Evolutionary conservation across 2,888 invertebrate genomes (phyloP).

Genomic region (Phaedon cochleariae): DNA sequence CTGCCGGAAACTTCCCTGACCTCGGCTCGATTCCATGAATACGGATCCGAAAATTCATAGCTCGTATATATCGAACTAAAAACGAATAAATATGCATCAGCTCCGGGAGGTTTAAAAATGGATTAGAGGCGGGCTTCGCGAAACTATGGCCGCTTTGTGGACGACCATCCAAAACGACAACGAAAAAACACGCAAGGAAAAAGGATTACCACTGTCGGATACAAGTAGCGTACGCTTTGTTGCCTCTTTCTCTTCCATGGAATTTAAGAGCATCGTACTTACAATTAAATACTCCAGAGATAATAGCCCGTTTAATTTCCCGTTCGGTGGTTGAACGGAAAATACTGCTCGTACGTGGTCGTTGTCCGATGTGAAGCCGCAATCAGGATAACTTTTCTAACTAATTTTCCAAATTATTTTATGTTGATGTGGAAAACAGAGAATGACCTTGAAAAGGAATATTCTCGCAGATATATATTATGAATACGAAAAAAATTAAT

Average conservation of each 20-base stretch:
- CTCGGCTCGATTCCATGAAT: not conserved
- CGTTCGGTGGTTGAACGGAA: conserved; percentile 34
- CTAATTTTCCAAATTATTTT: too few relatives aligned
- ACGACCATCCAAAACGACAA: conserved; percentile 33
- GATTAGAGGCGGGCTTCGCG: conserved; percentile 44
- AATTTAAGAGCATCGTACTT: conserved; percentile 42
- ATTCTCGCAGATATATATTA: too few relatives aligned
- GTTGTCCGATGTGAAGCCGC: not conserved
- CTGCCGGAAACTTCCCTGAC: not conserved
- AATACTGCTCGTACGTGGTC: conserved; percentile 23
- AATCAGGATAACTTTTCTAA: not conserved
- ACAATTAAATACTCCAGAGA: conserved; percentile 45
- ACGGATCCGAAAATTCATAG: conserved; percentile 19
- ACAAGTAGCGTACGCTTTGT: conserved; percentile 51
- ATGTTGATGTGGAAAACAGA: too few relatives aligned
- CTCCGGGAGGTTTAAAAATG: conserved; percentile 51
- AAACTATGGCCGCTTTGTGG: conserved; percentile 50
- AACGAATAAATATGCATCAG: conserved; percentile 51
- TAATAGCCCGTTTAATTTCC: conserved; percentile 40
- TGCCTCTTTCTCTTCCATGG: conserved; percentile 41
- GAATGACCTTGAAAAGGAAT: too few relatives aligned
- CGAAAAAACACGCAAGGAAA: conserved; percentile 46
- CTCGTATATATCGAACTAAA: conserved; percentile 31
- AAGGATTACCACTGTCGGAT: conserved; percentile 38
- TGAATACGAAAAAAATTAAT: too few relatives aligned